Base-by-base conservation (phyloP, 2,797 vertebrate genomes). In the Heterohyrax brucei region DNA sequence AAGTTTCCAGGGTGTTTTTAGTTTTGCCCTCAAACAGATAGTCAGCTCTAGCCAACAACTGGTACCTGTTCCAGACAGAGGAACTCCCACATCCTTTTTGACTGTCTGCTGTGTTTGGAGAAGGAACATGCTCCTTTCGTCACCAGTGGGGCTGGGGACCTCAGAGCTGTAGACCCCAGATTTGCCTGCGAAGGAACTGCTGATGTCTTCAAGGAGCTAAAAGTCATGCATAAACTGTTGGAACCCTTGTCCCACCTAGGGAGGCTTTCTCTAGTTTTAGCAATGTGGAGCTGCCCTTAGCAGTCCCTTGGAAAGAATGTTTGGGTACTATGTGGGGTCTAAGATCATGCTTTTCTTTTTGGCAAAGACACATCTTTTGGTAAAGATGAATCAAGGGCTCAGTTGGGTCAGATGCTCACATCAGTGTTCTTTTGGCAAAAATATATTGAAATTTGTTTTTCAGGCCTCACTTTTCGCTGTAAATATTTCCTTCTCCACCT, bases 21-120 rank as follows among this genome's bases (percentile, higher is more conserved):
- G 95, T 86, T 87, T 89, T 96, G 79, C 68, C 87, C 96, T 98
- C 80, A 94, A 94, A 81, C 39, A 84, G 91, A 91, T 94, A 84
- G n/a, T 95, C 66, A 93, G 77, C 22, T 87, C 76, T 22, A 85
- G 94, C 84, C 92, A 97, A 93, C 24, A 87, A 53, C 19, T 85
- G 59, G 33, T 89, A 83, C 26, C 19, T 39, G 48, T 59, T 94
- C 12, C 50, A 95, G 97, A 98, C 96, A 97, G 98, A 30, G 50
- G 66, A 76, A 24, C 8, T 83, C 59, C 30, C 80, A 46, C 62
- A 79, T 64, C 26, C 73, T 76, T 12, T 56, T 62, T 50, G 66
- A 50, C 50, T 92, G 78, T 92, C 66, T 30, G 14, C 56, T 76
- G 19, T 5, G 30, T n/a, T 59, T 85, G 59, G 77, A 80, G 79